Conservation (phyloP, 2,888 invertebrate genomes). For the Druceiella hillmani region DNA sequence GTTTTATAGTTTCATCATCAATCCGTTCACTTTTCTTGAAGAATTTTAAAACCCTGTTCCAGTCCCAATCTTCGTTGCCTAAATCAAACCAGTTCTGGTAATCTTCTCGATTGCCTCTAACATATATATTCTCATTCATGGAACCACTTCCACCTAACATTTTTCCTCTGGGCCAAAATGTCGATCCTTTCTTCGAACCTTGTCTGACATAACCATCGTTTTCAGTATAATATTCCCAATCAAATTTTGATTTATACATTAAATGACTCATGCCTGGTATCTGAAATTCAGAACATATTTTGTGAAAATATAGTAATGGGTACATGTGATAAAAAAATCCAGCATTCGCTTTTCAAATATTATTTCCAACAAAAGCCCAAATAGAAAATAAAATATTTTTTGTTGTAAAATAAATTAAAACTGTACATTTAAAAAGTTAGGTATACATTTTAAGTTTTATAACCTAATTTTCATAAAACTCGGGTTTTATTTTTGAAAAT, state of each 20-base stretch:
- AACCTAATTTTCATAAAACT: no score
- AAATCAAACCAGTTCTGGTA: conserved; percentile 37
- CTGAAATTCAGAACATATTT: conserved; percentile 28
- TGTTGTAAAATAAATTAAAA: no score
- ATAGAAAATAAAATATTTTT: no score
- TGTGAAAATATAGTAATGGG: no score
- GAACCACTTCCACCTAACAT: conserved; percentile 41
- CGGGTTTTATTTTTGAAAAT: no score
- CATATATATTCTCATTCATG: conserved; percentile 40
- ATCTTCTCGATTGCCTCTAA: conserved; percentile 37
- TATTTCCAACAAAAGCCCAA: no score
- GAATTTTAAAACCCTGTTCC: conserved; percentile 34
- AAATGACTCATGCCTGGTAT: conserved; percentile 32
- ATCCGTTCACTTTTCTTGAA: conserved; percentile 39
- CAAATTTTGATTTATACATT: conserved; percentile 31
- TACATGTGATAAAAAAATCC: no score
- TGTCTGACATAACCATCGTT: conserved; percentile 33
- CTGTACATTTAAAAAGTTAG: no score
- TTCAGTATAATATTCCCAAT: conserved; percentile 40
- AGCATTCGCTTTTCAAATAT: no score
- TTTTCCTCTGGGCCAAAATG: conserved; percentile 36
- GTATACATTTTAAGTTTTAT: no score
- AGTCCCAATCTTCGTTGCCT: conserved; percentile 33
- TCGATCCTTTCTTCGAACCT: conserved; percentile 30
- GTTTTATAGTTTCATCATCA: conserved; percentile 34